phyloP scores from a whole-genome alignment of 2,113 vertebrate genomes.

The Spheniscus mendiculus region DNA sequence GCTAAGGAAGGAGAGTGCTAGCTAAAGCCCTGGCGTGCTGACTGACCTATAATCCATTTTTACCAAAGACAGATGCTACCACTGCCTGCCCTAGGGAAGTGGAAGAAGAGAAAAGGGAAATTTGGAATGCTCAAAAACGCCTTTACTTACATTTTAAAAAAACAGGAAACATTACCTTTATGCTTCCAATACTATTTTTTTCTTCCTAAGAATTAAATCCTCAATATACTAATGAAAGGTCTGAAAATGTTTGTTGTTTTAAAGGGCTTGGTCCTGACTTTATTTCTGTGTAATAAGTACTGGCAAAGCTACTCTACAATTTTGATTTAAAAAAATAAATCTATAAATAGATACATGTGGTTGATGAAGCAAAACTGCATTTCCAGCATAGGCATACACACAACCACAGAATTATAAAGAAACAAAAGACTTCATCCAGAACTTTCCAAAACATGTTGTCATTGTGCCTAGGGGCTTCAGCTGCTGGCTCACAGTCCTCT shows the following conservation, averaged over 20 bases:
- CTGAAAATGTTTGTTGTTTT: not conserved
- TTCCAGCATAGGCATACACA: not conserved
- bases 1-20: not conserved
- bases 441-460: conserved; percentile 43
- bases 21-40: not conserved
- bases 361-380: not conserved
- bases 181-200: not conserved
- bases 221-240: not conserved
- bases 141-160: not conserved
- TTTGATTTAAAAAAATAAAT: not conserved
- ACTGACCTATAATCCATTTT: not conserved
- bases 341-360: conserved; percentile 38
- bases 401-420: conserved; percentile 18
- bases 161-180: not conserved
- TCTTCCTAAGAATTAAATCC: not conserved
- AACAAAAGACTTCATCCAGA: conserved; percentile 40
- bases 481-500: not conserved
- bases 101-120: not conserved
- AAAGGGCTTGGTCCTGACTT: conserved; percentile 2
- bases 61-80: not conserved
- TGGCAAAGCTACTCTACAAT: conserved; percentile 17
- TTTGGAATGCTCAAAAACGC: not conserved
- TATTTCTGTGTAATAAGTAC: conserved; percentile 11
- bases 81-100: not conserved
- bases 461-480: conserved; percentile 26